A percentile compares a stretch with the other conserved stretches of the same genome.
phyloP scores from a whole-genome alignment of 1,140 invertebrate species.

The Caenorhabditis briggsae region DNA sequence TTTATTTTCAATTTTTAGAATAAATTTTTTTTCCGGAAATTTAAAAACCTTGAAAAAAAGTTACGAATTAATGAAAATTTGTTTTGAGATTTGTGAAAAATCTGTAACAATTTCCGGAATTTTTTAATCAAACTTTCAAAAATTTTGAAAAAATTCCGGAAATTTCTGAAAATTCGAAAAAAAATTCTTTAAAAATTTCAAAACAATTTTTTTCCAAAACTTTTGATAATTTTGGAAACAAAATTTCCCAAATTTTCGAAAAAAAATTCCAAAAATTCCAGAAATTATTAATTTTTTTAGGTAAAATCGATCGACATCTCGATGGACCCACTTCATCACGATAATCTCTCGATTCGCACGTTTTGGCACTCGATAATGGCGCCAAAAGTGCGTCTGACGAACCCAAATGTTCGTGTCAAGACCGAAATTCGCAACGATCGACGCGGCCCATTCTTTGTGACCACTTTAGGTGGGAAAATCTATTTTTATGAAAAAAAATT shows the following conservation, averaged over 20 bases:
- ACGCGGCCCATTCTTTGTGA: constrained; percentile 72
- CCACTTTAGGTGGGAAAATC: constrained; percentile 44
- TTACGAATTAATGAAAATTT: too few species aligned
- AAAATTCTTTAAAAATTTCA: not conserved
- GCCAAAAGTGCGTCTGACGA: constrained; percentile 73
- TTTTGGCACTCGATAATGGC: constrained; percentile 72
- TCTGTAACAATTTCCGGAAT: too few species aligned
- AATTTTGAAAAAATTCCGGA: not conserved
- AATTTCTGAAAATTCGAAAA: not conserved
- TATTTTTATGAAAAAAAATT: too few species aligned
- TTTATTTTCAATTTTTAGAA: too few species aligned
- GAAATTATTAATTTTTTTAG: not conserved
- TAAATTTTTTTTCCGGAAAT: too few species aligned
- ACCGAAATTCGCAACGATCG: constrained; percentile 74
- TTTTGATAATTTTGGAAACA: not conserved
- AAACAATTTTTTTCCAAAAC: not conserved
- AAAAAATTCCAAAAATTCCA: not conserved
- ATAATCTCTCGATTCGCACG: constrained; percentile 71
- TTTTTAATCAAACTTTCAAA: too few species aligned
- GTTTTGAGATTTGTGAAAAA: too few species aligned
- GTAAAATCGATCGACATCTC: constrained; percentile 73
- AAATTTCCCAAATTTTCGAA: not conserved
- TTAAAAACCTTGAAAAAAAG: too few species aligned
- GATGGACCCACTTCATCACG: constrained; percentile 73
- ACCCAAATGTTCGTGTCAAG: constrained; percentile 70